Evolutionary conservation across 2,113 vertebrate species (phyloP).

Genomic region (zebrafish (Danio rerio)): GRCz12tu NC_133186.1:34869501-34870000

Average conservation of each 20-base stretch:
- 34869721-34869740: background rate
- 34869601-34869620: conserved; percentile 66
- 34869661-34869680: background rate
- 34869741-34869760: background rate
- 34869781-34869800: background rate
- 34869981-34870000: no score
- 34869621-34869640: conserved; percentile 24
- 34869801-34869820: background rate
- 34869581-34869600: conserved; percentile 75
- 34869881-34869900: no score
- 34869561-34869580: conserved; percentile 77
- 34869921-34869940: no score
- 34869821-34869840: no score
- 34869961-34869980: no score
- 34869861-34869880: no score
- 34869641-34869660: conserved; percentile 4
- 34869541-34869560: conserved; percentile 52
- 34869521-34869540: conserved; percentile 25
- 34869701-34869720: background rate
- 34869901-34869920: no score
- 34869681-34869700: background rate
- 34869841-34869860: no score
- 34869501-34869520: conserved; percentile 7
- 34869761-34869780: background rate
- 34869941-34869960: no score